phyloP scores from a whole-genome alignment of 2,113 vertebrate genomes.

The Arenaria interpres region DNA sequence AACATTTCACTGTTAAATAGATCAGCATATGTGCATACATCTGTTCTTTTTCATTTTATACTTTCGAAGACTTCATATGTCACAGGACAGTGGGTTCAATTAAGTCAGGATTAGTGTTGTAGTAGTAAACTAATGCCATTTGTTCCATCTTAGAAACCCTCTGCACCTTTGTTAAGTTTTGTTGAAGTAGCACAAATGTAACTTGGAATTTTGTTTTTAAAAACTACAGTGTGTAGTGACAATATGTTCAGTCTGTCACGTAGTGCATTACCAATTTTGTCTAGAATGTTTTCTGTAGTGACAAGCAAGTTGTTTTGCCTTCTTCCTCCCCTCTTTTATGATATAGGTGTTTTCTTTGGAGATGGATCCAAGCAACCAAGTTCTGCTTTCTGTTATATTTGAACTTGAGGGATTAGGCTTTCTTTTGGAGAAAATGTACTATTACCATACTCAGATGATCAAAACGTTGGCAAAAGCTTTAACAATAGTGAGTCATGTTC shows the following conservation, averaged over 20 bases:
- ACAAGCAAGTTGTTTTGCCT: background rate
- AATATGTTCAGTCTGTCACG: slow-evolving; percentile 30
- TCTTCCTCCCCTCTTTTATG: background rate
- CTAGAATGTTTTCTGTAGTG: background rate
- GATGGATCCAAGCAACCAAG: slow-evolving; percentile 13
- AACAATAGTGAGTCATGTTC: slow-evolving; percentile 51
- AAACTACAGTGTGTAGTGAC: background rate
- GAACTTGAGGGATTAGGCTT: slow-evolving; percentile 13
- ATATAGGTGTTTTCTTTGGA: slow-evolving; percentile 55
- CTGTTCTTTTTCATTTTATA: background rate
- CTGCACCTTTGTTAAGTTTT: background rate
- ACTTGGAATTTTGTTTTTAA: background rate
- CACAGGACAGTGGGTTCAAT: background rate
- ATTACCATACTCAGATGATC: slow-evolving; percentile 1
- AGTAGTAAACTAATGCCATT: background rate
- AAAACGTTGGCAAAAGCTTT: slow-evolving; percentile 55
- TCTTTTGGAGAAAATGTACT: slow-evolving; percentile 30
- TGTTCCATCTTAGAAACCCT: background rate
- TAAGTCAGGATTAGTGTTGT: background rate
- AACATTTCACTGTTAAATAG: background rate
- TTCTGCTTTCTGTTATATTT: slow-evolving; percentile 41
- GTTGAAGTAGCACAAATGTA: background rate
- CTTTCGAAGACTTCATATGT: background rate
- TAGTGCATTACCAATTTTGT: background rate
- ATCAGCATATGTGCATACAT: background rate